Evolutionary conservation across 2,113 vertebrate species (phyloP).

Genomic region (Gymnogyps californianus): DNA sequence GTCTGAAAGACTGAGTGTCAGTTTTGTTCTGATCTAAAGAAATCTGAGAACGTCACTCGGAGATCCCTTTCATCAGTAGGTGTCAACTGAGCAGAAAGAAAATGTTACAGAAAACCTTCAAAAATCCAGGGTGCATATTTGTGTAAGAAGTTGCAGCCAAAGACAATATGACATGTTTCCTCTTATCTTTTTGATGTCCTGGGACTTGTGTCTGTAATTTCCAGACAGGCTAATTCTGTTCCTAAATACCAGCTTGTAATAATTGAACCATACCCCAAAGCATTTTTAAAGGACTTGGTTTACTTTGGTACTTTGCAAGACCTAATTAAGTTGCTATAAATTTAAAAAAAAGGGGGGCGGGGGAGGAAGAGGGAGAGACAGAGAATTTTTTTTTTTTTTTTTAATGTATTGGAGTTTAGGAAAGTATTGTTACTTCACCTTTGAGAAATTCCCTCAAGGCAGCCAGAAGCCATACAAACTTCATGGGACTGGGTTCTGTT

Average conservation of each 20-base stretch:
- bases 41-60: background rate
- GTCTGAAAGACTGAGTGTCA: background rate
- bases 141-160: background rate
- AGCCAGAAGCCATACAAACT: background rate
- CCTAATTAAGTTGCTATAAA: background rate
- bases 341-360: too few species aligned
- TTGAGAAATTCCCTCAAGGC: background rate
- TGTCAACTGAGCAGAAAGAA: background rate
- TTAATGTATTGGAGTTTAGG: background rate
- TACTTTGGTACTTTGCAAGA: background rate
- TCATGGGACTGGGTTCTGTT: background rate
- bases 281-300: background rate
- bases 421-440: background rate
- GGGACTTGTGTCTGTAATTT: background rate
- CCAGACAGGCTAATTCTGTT: background rate
- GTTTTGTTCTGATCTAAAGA: constrained; percentile 1
- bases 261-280: background rate
- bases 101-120: background rate
- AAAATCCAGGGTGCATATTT: background rate
- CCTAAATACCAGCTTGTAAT: background rate
- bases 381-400: background rate
- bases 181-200: background rate
- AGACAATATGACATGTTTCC: background rate
- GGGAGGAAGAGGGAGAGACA: background rate
- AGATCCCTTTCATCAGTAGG: background rate